Evolutionary conservation across 2,113 vertebrate genomes (phyloP).

Genomic region (Tympanuchus pallidicinctus): DNA sequence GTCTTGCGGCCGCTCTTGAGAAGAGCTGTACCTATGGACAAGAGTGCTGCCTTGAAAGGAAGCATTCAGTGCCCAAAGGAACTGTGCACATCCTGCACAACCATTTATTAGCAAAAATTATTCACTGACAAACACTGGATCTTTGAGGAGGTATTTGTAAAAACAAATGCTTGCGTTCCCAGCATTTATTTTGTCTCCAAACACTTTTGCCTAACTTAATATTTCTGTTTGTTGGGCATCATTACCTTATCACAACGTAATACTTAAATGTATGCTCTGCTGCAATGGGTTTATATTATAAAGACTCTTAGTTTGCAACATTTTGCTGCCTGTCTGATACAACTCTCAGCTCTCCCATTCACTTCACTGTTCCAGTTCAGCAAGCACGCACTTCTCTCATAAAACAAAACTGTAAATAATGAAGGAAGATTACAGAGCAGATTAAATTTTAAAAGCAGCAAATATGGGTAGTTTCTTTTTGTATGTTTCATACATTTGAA

Average conservation of each 20-base stretch:
- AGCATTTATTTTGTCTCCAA: background rate
- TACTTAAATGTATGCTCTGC: conserved; percentile 6
- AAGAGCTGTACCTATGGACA: accelerated
- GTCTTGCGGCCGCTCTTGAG: background rate
- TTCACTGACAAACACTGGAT: background rate
- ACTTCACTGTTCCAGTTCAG: background rate
- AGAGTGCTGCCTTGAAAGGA: background rate
- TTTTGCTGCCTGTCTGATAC: conserved; percentile 16
- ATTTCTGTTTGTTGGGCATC: background rate
- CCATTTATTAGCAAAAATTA: background rate
- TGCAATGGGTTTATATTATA: background rate
- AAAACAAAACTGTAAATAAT: background rate
- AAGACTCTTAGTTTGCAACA: background rate
- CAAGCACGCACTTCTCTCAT: background rate
- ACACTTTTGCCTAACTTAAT: background rate
- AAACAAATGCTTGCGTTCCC: background rate
- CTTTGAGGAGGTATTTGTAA: background rate
- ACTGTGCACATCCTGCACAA: background rate
- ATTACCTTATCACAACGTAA: background rate
- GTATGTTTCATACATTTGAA: background rate
- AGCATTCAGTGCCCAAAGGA: background rate
- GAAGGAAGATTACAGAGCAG: conserved; percentile 28
- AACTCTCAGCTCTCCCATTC: background rate
- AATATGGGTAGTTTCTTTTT: background rate
- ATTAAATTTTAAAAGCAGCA: background rate